Evolutionary conservation across 2,113 vertebrate genomes (phyloP), one percentile per base, ranked within the genome.

Genomic region (Xiphophorus maculatus): DNA sequence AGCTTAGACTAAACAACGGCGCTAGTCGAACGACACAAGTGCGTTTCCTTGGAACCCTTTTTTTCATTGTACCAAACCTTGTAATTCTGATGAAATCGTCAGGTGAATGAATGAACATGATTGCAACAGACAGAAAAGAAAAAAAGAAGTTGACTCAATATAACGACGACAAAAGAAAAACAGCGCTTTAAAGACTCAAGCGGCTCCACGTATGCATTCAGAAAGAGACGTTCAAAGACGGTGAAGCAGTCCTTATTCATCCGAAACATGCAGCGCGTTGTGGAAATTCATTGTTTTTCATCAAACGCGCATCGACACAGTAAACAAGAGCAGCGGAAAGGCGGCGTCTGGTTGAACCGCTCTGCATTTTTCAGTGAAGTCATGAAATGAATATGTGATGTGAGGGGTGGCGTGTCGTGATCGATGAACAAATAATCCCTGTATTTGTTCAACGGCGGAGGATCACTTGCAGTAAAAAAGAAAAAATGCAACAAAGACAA

Each of bases 1-100:
- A 89, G 85, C 83, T 89, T 79, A 78, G 79, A 87, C 84, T 82
- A 84, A 91, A 88, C 88, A 87, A 77, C 80, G 76, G 70, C 90
- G 90, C 77, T 77, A 84, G 79, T 80, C 86, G 73, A 35, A 87
- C 82, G 79, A 84, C 87, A 89, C 76, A 71, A 84, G 88, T 81
- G 69, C 29, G 48, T 73, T 80, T 60, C 67, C 71, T 83, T 74
- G 25, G 51, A 6, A 54, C 51, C 51, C 40, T 7, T 8, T 54
- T 54, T 25, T 54, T 82, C 76, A 74, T 82, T 84, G 85, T 33
- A 63, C 48, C 66, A 51, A 73, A 63, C 70, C 67, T 70, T 28
- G 51, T 42, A 61, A 72, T 3, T 60, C 73, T 32, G 28, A 58
- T 25, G 44, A 33, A 63, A 58, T 65, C 32, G 28, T n/a, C 48